A percentile compares a stretch with the other conserved stretches of the same genome.
Conservation (phyloP, 2,888 invertebrate genomes). For the Brachyptera putata region DNA sequence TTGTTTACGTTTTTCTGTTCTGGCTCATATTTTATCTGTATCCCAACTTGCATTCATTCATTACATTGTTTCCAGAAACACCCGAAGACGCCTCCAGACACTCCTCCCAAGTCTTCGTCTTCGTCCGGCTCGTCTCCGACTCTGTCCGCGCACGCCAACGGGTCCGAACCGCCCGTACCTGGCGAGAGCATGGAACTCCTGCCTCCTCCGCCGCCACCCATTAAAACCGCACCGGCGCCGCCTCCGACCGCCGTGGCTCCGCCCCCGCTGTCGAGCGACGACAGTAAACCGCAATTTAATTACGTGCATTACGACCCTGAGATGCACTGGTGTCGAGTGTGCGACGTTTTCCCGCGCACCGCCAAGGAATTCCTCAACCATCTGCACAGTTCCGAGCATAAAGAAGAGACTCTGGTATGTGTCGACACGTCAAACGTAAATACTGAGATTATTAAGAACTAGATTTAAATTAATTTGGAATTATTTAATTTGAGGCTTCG, state of each 20-base stretch:
- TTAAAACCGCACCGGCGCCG: neutral
- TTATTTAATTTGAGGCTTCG: neutral
- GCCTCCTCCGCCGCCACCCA: neutral
- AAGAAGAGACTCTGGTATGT: slow-evolving; percentile 48
- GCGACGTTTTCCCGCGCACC: slow-evolving; percentile 81
- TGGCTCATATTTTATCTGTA: too few species aligned
- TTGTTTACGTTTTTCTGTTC: too few species aligned
- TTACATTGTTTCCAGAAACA: slow-evolving; percentile 26
- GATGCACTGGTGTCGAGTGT: slow-evolving; percentile 85
- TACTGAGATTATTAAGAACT: neutral
- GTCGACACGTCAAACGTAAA: neutral
- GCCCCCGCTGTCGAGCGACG: slow-evolving; percentile 45
- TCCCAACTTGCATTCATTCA: too few species aligned
- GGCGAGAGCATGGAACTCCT: slow-evolving; percentile 9
- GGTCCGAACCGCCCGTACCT: slow-evolving; percentile 9
- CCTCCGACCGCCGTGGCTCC: neutral
- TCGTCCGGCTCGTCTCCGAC: slow-evolving; percentile 22
- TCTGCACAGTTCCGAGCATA: slow-evolving; percentile 74
- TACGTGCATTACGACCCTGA: slow-evolving; percentile 85
- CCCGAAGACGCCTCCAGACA: slow-evolving; percentile 28
- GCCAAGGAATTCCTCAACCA: slow-evolving; percentile 83
- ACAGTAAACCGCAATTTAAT: slow-evolving; percentile 46
- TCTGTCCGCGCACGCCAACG: neutral
- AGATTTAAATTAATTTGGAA: too few species aligned
- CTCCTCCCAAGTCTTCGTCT: slow-evolving; percentile 25